A percentile compares a stretch with the other conserved stretches of the same genome.
These are phyloP conservation scores for Venusia cambrica DNA, from an alignment of 2,888 invertebrate species.

Conservation along the genomic window DNA sequence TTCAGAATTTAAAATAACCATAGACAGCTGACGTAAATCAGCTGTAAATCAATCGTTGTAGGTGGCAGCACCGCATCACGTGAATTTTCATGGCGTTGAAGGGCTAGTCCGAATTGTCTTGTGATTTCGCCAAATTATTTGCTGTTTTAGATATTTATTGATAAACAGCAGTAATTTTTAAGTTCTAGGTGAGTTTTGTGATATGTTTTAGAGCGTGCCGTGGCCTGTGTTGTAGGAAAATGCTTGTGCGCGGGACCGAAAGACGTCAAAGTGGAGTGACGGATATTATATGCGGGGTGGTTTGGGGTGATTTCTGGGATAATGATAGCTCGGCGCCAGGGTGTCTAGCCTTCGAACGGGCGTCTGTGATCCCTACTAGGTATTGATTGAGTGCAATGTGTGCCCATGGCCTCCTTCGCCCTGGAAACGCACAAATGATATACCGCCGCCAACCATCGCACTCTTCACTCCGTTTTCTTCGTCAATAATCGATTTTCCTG, in stretches of 20 bases:
- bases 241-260: constrained; percentile 67
- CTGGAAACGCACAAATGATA: constrained; percentile 45
- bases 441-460: constrained; percentile 37
- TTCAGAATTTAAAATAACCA: constrained; percentile 35
- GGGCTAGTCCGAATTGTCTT: constrained; percentile 80
- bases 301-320: constrained; percentile 62
- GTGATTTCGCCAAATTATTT: constrained; percentile 78
- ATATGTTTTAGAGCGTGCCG: constrained; percentile 32
- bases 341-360: constrained; percentile 62
- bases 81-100: constrained; percentile 83
- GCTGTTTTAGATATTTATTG: constrained; percentile 72
- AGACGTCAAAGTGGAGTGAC: constrained; percentile 66
- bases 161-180: constrained; percentile 73
- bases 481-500: constrained; percentile 59
- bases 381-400: constrained; percentile 61
- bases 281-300: constrained; percentile 59
- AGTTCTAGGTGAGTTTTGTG: constrained; percentile 68
- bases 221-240: constrained; percentile 29
- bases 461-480: constrained; percentile 32
- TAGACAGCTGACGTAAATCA: constrained; percentile 81
- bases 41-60: constrained; percentile 75
- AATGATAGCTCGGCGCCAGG: constrained; percentile 59
- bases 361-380: constrained; percentile 48
- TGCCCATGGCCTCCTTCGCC: constrained; percentile 37
- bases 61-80: constrained; percentile 83